Conservation (phyloP, 2,113 vertebrate species). For the Eubucco bourcierii region DNA sequence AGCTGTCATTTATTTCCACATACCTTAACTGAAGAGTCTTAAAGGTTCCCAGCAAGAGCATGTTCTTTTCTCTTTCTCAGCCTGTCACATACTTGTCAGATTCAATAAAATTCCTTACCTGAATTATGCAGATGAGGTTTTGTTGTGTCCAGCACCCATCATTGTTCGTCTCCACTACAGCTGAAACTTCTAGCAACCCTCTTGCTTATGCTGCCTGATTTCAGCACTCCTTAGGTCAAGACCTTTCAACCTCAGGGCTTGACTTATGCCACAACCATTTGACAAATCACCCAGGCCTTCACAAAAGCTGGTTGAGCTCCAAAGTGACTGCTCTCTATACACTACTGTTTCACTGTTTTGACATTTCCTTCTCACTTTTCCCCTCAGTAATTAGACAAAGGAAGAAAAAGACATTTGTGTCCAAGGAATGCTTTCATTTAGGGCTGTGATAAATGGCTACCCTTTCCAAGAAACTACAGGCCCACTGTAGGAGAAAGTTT, state of each 20-base stretch:
- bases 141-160: conserved; percentile 84
- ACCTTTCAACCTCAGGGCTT: conserved; percentile 98
- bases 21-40: conserved; percentile 81
- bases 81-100: conserved; percentile 96
- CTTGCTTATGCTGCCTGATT: conserved; percentile 84
- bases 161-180: conserved; percentile 90
- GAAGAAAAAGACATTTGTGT: conserved; percentile 95
- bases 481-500: conserved; percentile 82
- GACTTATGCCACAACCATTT: conserved; percentile 97
- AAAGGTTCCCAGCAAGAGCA: conserved; percentile 82
- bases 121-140: conserved; percentile 96
- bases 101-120: conserved; percentile 98
- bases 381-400: conserved; percentile 89
- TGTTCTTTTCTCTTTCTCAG: conserved; percentile 84
- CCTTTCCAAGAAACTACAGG: conserved; percentile 84
- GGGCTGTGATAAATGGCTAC: conserved; percentile 94
- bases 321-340: conserved; percentile 85
- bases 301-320: conserved; percentile 89
- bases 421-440: conserved; percentile 92
- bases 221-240: conserved; percentile 93
- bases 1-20: conserved; percentile 93
- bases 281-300: conserved; percentile 90
- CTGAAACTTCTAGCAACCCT: conserved; percentile 84
- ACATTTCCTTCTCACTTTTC: conserved; percentile 88
- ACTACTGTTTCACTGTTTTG: conserved; percentile 84